Evolutionary conservation across 2,888 invertebrate genomes (phyloP).

Genomic region (Hofmannophila pseudospretella): DNA sequence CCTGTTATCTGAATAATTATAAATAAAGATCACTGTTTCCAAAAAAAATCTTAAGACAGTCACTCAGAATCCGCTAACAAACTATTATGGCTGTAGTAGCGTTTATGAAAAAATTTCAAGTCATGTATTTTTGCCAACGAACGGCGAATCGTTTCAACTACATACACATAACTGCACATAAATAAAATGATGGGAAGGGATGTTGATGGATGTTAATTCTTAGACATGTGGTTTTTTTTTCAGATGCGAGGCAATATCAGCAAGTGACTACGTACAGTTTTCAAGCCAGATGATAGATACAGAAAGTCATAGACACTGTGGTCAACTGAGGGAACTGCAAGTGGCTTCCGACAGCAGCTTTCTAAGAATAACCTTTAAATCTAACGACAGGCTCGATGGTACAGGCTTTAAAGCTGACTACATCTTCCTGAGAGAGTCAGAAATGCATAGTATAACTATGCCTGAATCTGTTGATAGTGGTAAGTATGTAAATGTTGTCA

Average conservation of each 20-base stretch:
- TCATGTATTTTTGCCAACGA: too few species aligned
- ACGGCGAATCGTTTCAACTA: too few species aligned
- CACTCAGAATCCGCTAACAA: too few species aligned
- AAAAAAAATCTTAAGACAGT: too few species aligned
- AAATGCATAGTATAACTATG: conserved; percentile 68
- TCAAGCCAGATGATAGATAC: conserved; percentile 94
- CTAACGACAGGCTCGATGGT: conserved; percentile 95
- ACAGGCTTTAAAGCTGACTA: conserved; percentile 96
- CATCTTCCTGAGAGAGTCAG: conserved; percentile 86
- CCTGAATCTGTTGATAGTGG: conserved; percentile 43
- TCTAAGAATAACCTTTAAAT: conserved; percentile 94
- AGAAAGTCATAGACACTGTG: conserved; percentile 90
- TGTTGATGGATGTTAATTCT: too few species aligned
- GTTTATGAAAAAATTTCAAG: too few species aligned
- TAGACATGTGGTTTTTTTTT: too few species aligned
- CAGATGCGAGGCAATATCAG: conserved; percentile 93
- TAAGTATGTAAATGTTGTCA: conserved; percentile 18
- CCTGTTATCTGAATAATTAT: too few species aligned
- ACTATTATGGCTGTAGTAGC: too few species aligned
- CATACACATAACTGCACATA: too few species aligned
- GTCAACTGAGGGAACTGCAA: conserved; percentile 86
- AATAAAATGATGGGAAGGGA: too few species aligned
- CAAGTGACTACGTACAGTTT: conserved; percentile 97
- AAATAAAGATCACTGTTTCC: too few species aligned
- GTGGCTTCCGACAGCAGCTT: conserved; percentile 92